These are phyloP conservation scores for Bolinopsis microptera DNA, from an alignment of 37 sponge, comb jelly and placozoan genomes.

Conservation along the genomic window DNA sequence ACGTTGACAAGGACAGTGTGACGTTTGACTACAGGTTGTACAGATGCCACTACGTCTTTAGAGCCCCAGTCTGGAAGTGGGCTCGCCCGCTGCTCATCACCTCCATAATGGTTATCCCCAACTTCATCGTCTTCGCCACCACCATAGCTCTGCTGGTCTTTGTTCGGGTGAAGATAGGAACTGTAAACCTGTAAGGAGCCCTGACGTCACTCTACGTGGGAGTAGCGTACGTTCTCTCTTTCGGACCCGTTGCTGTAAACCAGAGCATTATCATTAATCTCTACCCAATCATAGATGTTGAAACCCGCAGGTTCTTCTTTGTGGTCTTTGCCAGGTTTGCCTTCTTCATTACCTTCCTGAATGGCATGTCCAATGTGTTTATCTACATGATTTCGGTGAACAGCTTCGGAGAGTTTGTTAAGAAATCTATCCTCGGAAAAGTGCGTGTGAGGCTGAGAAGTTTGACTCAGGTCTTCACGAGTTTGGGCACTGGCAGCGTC, in stretches of 20 bases:
- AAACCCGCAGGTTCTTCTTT: not conserved
- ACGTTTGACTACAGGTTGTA: conserved; percentile 54
- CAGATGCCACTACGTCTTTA: conserved; percentile 53
- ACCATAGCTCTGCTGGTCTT: conserved; percentile 8
- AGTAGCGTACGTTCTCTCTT: not conserved
- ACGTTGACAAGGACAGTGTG: not conserved
- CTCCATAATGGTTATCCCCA: conserved; percentile 27
- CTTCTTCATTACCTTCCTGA: conserved; percentile 45
- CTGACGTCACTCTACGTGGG: not conserved
- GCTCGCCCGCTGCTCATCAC: conserved; percentile 9
- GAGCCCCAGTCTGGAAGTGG: not conserved
- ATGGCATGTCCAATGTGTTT: conserved; percentile 28
- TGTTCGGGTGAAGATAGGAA: not conserved
- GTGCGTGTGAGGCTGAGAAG: not conserved
- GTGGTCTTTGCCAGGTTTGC: not conserved
- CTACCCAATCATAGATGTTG: not conserved
- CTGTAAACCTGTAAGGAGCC: not conserved
- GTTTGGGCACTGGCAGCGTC: no score
- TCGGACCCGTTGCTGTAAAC: not conserved
- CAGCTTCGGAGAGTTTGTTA: conserved; percentile 3
- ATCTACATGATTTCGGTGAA: not conserved
- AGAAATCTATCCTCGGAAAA: conserved; percentile 2
- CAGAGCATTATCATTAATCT: conserved; percentile 29
- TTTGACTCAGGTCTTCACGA: no score
- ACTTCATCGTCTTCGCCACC: not conserved